These are phyloP conservation scores for Drosophila melanogaster DNA, from an alignment of 1,140 invertebrate species.

Conservation along the genomic window Release_6_plus_ISO1_MT NC_004354.4:18364501-18365000, in stretches of 20 bases:
- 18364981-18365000: not conserved
- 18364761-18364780: not conserved
- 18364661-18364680: conserved; percentile 35
- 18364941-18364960: conserved; percentile 10
- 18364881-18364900: no score
- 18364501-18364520: conserved; percentile 57
- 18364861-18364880: no score
- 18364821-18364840: no score
- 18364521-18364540: conserved; percentile 42
- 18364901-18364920: no score
- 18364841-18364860: no score
- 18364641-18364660: conserved; percentile 26
- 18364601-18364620: conserved; percentile 5
- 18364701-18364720: conserved; percentile 10
- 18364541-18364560: conserved; percentile 14
- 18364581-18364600: conserved; percentile 40
- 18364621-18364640: not conserved
- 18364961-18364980: not conserved
- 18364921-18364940: no score
- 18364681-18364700: conserved; percentile 3
- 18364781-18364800: no score
- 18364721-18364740: conserved; percentile 21
- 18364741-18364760: not conserved
- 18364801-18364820: no score
- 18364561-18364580: not conserved